These are phyloP conservation scores for Potamilus streckersoni DNA, from an alignment of 1,140 invertebrate genomes.

Conservation along the genomic window DNA sequence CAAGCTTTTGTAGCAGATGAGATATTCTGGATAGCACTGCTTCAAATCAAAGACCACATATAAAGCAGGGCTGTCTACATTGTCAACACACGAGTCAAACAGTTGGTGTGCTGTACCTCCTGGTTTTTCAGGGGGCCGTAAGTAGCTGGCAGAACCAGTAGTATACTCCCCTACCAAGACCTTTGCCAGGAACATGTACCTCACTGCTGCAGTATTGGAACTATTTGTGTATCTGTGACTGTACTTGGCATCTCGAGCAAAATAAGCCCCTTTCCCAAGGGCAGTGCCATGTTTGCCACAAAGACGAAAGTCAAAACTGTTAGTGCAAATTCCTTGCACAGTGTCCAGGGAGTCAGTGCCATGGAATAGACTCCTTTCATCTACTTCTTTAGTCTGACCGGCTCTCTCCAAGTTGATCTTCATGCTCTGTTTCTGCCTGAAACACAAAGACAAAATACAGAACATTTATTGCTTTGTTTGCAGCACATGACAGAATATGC, in stretches of 20 bases:
- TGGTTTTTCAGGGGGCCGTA: slow-evolving; percentile 45
- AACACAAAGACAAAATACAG: too few species aligned
- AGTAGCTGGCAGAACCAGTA: slow-evolving; percentile 34
- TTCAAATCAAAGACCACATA: slow-evolving; percentile 56
- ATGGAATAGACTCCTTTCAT: slow-evolving; percentile 46
- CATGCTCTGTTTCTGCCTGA: too few species aligned
- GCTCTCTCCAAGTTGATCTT: too few species aligned
- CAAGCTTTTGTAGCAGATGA: slow-evolving; percentile 46
- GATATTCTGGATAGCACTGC: slow-evolving; percentile 59
- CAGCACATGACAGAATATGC: too few species aligned
- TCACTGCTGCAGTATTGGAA: background rate
- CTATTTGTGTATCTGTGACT: slow-evolving; percentile 43
- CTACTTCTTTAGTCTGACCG: background rate
- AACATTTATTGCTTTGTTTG: too few species aligned
- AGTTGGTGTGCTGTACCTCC: slow-evolving; percentile 33
- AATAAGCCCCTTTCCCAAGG: slow-evolving; percentile 60
- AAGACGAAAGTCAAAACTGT: slow-evolving; percentile 52
- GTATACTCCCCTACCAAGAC: slow-evolving; percentile 54
- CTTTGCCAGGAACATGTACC: slow-evolving; percentile 50
- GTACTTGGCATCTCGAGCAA: slow-evolving; percentile 49
- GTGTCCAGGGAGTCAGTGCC: slow-evolving; percentile 46
- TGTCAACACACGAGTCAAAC: slow-evolving; percentile 59
- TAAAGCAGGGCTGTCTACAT: slow-evolving; percentile 44
- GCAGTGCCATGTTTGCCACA: slow-evolving; percentile 46
- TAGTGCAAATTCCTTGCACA: slow-evolving; percentile 38